Percentiles rank a stretch among this genome's conserved stretches.
Evolutionary conservation across 1,140 invertebrate genomes (phyloP).

Genomic region (Hycleus cichorii): DNA sequence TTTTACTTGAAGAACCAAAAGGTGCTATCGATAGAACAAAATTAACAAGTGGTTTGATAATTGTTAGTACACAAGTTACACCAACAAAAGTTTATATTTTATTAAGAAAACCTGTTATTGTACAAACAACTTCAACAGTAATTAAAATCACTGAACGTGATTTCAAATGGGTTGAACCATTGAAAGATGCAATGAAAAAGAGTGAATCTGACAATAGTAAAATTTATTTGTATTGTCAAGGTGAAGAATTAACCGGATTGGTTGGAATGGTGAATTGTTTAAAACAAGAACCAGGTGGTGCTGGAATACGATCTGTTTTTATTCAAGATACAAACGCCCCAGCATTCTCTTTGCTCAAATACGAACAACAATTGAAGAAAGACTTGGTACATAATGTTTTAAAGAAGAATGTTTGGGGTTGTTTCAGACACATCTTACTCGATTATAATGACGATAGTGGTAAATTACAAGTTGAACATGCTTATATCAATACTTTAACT

Average conservation of each 20-base stretch:
- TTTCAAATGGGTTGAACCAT: slow-evolving; percentile 72
- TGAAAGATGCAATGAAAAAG: slow-evolving; percentile 63
- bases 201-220: slow-evolving; percentile 50
- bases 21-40: slow-evolving; percentile 46
- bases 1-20: slow-evolving; percentile 66
- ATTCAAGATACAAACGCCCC: slow-evolving; percentile 57
- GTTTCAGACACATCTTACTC: slow-evolving; percentile 68
- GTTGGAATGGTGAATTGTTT: slow-evolving; percentile 87
- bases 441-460: slow-evolving; percentile 50
- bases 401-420: slow-evolving; percentile 73
- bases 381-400: slow-evolving; percentile 81
- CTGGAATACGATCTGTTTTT: slow-evolving; percentile 61
- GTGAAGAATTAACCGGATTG: slow-evolving; percentile 64
- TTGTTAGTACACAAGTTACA: slow-evolving; percentile 50
- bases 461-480: slow-evolving; percentile 64
- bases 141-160: slow-evolving; percentile 59
- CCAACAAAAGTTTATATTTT: slow-evolving; percentile 53
- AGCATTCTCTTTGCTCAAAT: slow-evolving; percentile 55
- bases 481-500: slow-evolving; percentile 84
- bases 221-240: slow-evolving; percentile 64
- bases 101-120: slow-evolving; percentile 45
- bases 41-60: slow-evolving; percentile 42
- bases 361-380: slow-evolving; percentile 57
- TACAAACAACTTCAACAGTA: slow-evolving; percentile 43
- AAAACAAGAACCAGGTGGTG: slow-evolving; percentile 72